Percentiles rank a stretch among this genome's conserved stretches.
These are phyloP conservation scores for Cebus imitator DNA, from an alignment of 2,113 vertebrate genomes.

Conservation along the genomic window DNA sequence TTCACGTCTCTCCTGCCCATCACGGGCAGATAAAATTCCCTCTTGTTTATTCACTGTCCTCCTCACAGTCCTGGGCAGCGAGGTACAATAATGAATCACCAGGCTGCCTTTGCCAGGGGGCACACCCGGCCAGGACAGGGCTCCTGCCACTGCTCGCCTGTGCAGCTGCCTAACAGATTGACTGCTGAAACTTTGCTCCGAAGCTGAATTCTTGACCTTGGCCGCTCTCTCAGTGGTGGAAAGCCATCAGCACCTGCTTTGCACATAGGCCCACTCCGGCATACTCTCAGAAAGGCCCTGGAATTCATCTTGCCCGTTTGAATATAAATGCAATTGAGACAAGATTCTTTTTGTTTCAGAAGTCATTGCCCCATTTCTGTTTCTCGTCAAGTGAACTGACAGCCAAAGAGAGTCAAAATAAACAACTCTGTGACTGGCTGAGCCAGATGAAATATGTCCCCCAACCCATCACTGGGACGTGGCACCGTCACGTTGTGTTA, in stretches of 20 bases:
- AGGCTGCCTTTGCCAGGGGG: not conserved
- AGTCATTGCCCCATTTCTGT: conserved; percentile 25
- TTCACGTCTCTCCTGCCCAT: conserved; percentile 26
- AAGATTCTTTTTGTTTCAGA: conserved; percentile 43
- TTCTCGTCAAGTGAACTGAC: conserved; percentile 37
- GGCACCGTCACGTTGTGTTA: fast-evolving
- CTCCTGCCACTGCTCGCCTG: conserved; percentile 60
- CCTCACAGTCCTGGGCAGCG: not conserved
- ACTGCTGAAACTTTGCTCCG: conserved; percentile 65
- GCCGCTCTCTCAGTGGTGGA: conserved; percentile 49
- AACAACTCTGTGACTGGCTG: not conserved
- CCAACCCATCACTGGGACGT: fast-evolving
- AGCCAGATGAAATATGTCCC: fast-evolving
- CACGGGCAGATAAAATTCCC: conserved; percentile 3
- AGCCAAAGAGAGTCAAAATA: conserved; percentile 10
- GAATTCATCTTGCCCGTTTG: conserved; percentile 73
- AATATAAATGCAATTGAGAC: conserved; percentile 76
- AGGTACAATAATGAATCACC: conserved; percentile 74
- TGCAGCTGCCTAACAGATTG: conserved; percentile 71
- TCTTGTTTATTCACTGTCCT: conserved; percentile 63
- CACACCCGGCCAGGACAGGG: conserved; percentile 29
- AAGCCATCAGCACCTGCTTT: conserved; percentile 52
- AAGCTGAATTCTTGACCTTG: conserved; percentile 75
- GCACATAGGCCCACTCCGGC: conserved; percentile 15
- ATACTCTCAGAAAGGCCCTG: not conserved